Evolutionary conservation across 2,113 vertebrate genomes (phyloP), one percentile per base, ranked within the genome.

Genomic region (Loxodonta africana): DNA sequence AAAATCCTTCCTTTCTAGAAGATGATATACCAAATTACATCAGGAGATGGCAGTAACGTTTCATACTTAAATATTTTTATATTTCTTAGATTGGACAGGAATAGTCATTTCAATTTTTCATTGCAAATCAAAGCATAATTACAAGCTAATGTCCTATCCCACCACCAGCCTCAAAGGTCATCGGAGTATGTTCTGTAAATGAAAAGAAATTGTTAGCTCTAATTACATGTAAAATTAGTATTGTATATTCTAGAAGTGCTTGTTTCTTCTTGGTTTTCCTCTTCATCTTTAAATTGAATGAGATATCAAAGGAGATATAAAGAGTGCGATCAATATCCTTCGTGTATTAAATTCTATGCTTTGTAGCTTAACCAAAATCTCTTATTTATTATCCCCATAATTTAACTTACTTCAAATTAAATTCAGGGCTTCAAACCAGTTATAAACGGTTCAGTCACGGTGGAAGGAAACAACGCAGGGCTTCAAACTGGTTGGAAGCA

Each of bases 51-150:
- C 98, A 99, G 76, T 98, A 76, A 85, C 86, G 98, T 91, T 88
- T 95, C 96, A 96, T 11, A 3, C 4, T 48, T 97, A 0, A 5
- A 78, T 2, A 1, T 0, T 30, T 81, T 37, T 5, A 63, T 77
- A 5, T 76, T 91, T 90, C 88, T 89, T 94, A 48, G 6, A 78
- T 94, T 97, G 97, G 83, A 96, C 82, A 94, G 96, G 93, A 98
- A 88, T 48, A 91, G 96, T 97, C 86, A 65, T 83, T 98, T 98
- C 96, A 97, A 95, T 98, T 94, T 98, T 98, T 97, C 95, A 96
- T 76, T 98, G 98, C 91, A 98, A 99, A 98, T 98, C 98, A 98
- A 98, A 98, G 98, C 91, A 80, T 98, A 99, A 99, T 98, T 98
- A 98, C 94, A 97, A 97, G 94, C 95, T 99, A 98, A 98, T 98